Percentiles rank a stretch among this genome's conserved stretches.
phyloP scores from a whole-genome alignment of 2,797 vertebrate species.

The Pteronotus mesoamericanus region DNA sequence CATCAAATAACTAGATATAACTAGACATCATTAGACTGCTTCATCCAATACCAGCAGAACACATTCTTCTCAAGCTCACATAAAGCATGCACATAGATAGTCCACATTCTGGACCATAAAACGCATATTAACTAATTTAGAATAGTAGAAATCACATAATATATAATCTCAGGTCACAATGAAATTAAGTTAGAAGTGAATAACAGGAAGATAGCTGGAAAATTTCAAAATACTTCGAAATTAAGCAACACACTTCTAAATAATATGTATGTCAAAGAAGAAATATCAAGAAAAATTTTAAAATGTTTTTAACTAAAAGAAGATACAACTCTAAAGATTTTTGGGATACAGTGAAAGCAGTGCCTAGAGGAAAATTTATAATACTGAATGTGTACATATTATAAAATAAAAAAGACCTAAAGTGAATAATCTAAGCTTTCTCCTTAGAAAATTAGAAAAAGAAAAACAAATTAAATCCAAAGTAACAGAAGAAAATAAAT shows the following conservation, averaged over 20 bases:
- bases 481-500: too few relatives aligned
- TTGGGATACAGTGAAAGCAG: not conserved
- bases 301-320: not conserved
- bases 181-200: not conserved
- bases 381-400: too few relatives aligned
- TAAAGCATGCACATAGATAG: not conserved
- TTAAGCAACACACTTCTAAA: not conserved
- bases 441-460: too few relatives aligned
- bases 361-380: not conserved
- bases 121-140: not conserved
- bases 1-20: not conserved
- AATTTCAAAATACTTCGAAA: not conserved
- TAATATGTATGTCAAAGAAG: not conserved
- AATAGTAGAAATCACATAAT: not conserved
- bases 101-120: not conserved
- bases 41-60: not conserved
- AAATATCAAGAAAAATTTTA: not conserved
- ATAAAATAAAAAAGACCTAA: too few relatives aligned
- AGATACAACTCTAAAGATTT: not conserved
- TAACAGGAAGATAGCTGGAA: not conserved
- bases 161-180: not conserved
- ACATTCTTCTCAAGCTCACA: not conserved
- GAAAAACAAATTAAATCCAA: too few relatives aligned
- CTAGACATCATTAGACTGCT: not conserved
- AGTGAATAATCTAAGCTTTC: too few relatives aligned